Evolutionary conservation across 2,113 vertebrate genomes (phyloP).

Genomic region (Hypanus sabinus): DNA sequence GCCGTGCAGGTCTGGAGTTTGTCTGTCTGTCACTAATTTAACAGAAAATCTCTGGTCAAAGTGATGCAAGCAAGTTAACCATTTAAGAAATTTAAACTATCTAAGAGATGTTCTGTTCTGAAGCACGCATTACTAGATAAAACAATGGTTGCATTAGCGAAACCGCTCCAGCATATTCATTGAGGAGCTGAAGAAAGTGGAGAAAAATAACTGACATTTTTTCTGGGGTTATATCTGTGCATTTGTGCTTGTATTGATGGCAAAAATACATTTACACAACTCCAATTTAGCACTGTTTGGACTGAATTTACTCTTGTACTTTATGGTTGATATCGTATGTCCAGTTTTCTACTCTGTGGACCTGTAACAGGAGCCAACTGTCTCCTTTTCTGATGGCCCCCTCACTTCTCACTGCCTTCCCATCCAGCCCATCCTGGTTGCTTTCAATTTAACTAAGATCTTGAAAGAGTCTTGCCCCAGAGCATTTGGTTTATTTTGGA

Average conservation of each 20-base stretch:
- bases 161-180: not conserved
- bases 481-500: not conserved
- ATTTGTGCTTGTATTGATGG: not conserved
- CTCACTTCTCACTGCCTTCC: not conserved
- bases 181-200: not conserved
- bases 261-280: not conserved
- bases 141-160: not conserved
- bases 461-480: not conserved
- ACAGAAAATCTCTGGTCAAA: conserved; percentile 26
- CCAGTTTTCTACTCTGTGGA: not conserved
- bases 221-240: not conserved
- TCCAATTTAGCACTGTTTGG: not conserved
- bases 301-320: not conserved
- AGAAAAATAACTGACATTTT: conserved; percentile 1
- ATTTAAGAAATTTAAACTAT: conserved; percentile 9
- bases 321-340: not conserved
- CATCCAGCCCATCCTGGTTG: not conserved
- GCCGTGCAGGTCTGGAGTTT: conserved; percentile 23
- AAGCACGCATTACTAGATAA: conserved; percentile 22
- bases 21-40: conserved; percentile 36
- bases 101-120: conserved; percentile 34
- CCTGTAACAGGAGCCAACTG: not conserved
- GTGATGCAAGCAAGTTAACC: conserved; percentile 25
- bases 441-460: not conserved
- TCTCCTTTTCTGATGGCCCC: not conserved